Evolutionary conservation across 2,797 vertebrate species (phyloP), one percentile per base, ranked within the genome.

Genomic region (Sylvilagus floridanus): DNA sequence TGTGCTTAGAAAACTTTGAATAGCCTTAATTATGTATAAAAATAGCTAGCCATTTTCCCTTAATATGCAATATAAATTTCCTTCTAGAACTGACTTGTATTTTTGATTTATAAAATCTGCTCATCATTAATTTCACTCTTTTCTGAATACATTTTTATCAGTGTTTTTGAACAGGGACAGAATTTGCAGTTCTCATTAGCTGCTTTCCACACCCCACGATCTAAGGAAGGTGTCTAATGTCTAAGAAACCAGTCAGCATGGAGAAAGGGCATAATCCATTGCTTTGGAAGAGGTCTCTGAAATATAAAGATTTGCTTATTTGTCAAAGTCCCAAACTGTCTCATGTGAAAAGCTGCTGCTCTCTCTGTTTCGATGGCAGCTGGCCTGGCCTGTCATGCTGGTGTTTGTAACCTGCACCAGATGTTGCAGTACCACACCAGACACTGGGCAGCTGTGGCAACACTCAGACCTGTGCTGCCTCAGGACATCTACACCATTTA

Each of bases 51-150:
- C 93, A 30, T 84, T 91, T 92, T 93, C 85, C 84, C 89, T 92
- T 92, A 75, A 95, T 78, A 11, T 81, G 2, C 14, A 91, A 54
- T 90, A 65, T 62, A 57, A 2, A 65, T 88, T 84, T 96, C 89
- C 75, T 92, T 89, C 47, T 94, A 63, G 22, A 82, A 66, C n/a
- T 21, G 62, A 42, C 35, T 93, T 77, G 12, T 93, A 77, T 90
- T 94, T 82, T 35, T 93, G 88, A 54, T 86, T 85, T 96, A 35
- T 0, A 72, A 60, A 92, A 86, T 85, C 32, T 87, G 26, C 22
- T 92, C 14, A 69, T 95, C n/a, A 47, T 89, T 95, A 84, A 71
- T 92, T 87, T 86, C n/a, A 82, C 0, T 93, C 28, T 86, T 91
- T 71, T 81, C 82, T 88, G 35, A 90, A 60, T 90, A 79, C 63